Base-by-base conservation (phyloP, 2,113 vertebrate genomes). In the Ochotona curzoniae region DNA sequence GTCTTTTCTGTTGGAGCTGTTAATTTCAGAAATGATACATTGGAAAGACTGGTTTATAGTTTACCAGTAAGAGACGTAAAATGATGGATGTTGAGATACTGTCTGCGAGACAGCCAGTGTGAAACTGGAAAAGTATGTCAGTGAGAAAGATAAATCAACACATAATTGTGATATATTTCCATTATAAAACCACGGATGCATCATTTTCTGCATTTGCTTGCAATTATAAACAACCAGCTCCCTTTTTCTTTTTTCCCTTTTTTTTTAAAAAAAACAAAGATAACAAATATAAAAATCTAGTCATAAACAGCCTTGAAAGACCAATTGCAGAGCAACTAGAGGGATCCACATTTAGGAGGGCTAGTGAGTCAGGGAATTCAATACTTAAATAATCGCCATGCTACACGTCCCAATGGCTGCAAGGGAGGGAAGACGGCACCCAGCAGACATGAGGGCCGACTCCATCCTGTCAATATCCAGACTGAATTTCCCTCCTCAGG, bases 241-340 rank as follows among this genome's bases (percentile, higher is more conserved):
- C 93, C 87, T 97, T 97, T 98, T 97, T 98, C 78, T 71, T 97
- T 97, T 97, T 97, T 97, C 92, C 49, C 92, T 95, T 90, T 73
- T 96, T 98, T 98, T 97, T 93, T 90, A 7, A n/a, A 44, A 44
- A 44, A 44, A 97, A 97, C 97, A 98, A 97, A 97, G 96, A 96
- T 98, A 98, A 98, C 97, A 98, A 98, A 98, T 98, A 97, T 98
- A 98, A 98, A 98, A 98, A 97, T 98, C 97, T 98, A 97, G 98
- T 96, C 97, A 97, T 98, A 98, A 98, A 98, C 96, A 97, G 92
- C 97, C 96, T 98, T 98, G 96, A 96, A 97, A 98, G 97, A 98
- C 97, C 96, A 97, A 93, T 97, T 98, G 97, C 96, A 98, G 98
- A 98, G 96, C 95, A 97, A 96, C 96, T 96, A 94, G 97, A 97